Conservation (phyloP, 2,797 vertebrate species). For the Alauda arvensis region DNA sequence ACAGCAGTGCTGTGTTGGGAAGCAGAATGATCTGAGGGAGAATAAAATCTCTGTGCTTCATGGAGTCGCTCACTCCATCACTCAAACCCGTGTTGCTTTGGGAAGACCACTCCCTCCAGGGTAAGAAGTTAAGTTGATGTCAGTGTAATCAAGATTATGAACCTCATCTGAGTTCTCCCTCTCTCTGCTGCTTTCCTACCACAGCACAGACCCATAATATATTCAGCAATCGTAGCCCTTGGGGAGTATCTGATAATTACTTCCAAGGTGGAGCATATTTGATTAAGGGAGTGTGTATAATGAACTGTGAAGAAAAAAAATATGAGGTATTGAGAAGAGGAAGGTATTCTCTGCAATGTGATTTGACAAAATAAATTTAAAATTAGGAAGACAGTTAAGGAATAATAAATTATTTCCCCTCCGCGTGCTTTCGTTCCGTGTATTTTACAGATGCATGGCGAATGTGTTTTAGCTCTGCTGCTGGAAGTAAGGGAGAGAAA, state of each 20-base stretch:
- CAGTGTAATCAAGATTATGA: not conserved
- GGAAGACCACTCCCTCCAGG: not conserved
- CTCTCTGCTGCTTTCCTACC: not conserved
- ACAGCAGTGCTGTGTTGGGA: not conserved
- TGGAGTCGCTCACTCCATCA: not conserved
- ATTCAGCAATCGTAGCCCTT: slow-evolving; percentile 55
- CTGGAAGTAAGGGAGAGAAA: not conserved
- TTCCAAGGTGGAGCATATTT: slow-evolving; percentile 70
- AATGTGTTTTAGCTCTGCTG: not conserved
- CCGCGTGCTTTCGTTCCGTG: not conserved
- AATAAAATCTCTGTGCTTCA: not conserved
- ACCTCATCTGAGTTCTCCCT: slow-evolving; percentile 5
- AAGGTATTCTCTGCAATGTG: slow-evolving; percentile 31
- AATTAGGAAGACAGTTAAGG: slow-evolving; percentile 37
- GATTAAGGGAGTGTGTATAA: slow-evolving; percentile 66
- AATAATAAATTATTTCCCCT: slow-evolving; percentile 38
- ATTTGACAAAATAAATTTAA: slow-evolving; percentile 51
- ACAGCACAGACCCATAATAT: slow-evolving; percentile 27
- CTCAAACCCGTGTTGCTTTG: not conserved
- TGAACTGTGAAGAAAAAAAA: slow-evolving; percentile 64
- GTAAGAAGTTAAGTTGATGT: slow-evolving; percentile 2
- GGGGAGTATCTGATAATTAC: slow-evolving; percentile 66
- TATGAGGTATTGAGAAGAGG: slow-evolving; percentile 35
- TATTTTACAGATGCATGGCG: not conserved
- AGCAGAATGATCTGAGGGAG: not conserved